Percentiles rank a stretch among this genome's conserved stretches.
Conservation (phyloP, 2,797 vertebrate genomes). For the Sparidentex hasta region DNA sequence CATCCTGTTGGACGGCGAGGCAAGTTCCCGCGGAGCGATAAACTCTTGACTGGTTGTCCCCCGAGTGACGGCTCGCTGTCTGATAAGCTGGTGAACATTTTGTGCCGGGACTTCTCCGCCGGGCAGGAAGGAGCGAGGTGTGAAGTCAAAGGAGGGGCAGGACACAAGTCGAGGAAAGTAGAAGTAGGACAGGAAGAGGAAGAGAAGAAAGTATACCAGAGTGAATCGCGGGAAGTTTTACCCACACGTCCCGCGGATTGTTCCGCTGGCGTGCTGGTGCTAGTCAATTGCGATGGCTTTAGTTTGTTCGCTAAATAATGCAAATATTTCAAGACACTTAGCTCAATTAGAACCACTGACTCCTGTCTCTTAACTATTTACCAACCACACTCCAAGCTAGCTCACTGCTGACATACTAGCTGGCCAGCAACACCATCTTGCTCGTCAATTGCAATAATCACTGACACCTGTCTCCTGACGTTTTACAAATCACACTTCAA, state of each 20-base stretch:
- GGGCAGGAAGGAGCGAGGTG: slow-evolving; percentile 25
- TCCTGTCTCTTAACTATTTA: no score
- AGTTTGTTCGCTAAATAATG: no score
- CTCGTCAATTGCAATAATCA: no score
- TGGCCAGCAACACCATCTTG: no score
- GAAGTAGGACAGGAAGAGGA: slow-evolving; percentile 12
- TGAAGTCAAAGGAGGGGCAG: slow-evolving; percentile 35
- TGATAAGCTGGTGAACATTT: slow-evolving; percentile 67
- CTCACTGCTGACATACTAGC: no score
- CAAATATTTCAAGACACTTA: neutral
- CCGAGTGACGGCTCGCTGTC: slow-evolving; percentile 53
- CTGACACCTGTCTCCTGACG: no score
- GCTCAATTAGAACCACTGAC: neutral
- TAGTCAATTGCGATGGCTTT: neutral
- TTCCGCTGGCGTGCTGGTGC: no score
- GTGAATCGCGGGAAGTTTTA: neutral
- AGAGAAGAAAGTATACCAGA: slow-evolving; percentile 22
- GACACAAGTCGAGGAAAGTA: slow-evolving; percentile 7
- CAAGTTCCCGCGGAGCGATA: slow-evolving; percentile 65
- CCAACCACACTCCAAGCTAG: no score
- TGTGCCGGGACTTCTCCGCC: slow-evolving; percentile 42
- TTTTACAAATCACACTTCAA: no score
- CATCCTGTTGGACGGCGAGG: slow-evolving; percentile 59
- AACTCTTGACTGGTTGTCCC: slow-evolving; percentile 65
- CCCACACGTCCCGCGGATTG: no score